These are phyloP conservation scores for Seriola rivoliana DNA, from an alignment of 2,113 vertebrate genomes.

Conservation along the genomic window DNA sequence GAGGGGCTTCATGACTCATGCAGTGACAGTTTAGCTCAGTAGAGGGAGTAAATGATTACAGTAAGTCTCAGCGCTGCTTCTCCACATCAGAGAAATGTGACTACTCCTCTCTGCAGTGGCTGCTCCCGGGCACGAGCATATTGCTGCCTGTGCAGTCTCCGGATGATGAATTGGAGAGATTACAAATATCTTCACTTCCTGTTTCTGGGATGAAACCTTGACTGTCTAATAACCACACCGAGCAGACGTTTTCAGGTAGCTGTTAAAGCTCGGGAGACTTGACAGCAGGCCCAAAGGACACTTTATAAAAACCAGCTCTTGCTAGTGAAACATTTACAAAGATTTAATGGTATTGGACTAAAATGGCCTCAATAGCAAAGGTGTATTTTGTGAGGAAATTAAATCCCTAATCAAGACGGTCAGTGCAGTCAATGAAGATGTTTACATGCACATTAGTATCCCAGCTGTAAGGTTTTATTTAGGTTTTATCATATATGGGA, in stretches of 20 bases:
- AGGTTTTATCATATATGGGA: not conserved
- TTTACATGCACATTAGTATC: not conserved
- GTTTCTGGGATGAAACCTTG: slow-evolving; percentile 44
- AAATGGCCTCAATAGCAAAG: not conserved
- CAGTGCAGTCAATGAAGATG: not conserved
- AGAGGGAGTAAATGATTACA: slow-evolving; percentile 77
- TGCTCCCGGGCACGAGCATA: slow-evolving; percentile 58
- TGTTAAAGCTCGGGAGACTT: slow-evolving; percentile 34
- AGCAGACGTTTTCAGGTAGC: slow-evolving; percentile 10
- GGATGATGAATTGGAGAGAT: slow-evolving; percentile 64
- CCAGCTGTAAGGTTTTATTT: not conserved
- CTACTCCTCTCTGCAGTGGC: slow-evolving; percentile 65
- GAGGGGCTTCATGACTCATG: slow-evolving; percentile 58
- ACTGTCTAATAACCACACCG: slow-evolving; percentile 36
- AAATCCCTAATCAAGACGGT: not conserved
- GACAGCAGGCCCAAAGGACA: slow-evolving; percentile 2
- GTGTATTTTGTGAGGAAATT: not conserved
- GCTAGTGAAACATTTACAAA: not conserved
- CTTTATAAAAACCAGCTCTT: slow-evolving; percentile 19
- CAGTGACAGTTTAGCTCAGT: slow-evolving; percentile 71
- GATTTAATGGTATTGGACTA: not conserved
- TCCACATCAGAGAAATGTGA: slow-evolving; percentile 50
- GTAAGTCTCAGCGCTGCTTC: slow-evolving; percentile 42
- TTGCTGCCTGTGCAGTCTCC: slow-evolving; percentile 66
- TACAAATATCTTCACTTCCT: slow-evolving; percentile 52